phyloP scores from a whole-genome alignment of 2,888 invertebrate genomes.

The Nasonia oneida region DNA sequence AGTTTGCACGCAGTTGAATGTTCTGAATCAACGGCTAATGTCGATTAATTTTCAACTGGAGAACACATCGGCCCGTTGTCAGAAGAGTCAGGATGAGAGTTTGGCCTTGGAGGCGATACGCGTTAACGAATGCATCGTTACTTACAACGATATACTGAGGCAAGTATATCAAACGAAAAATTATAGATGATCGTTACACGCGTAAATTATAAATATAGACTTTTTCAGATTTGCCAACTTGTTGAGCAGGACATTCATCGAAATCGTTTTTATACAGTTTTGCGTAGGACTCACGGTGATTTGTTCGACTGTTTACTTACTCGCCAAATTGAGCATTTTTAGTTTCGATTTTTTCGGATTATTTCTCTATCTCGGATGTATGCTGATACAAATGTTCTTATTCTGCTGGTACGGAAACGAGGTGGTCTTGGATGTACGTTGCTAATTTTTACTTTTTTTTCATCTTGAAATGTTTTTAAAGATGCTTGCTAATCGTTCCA shows the following conservation, averaged over 20 bases:
- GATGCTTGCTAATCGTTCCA: neutral
- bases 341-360: neutral
- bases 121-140: neutral
- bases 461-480: neutral
- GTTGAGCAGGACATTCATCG: slow-evolving; percentile 2
- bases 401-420: neutral
- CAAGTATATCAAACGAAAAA: neutral
- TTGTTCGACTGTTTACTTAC: neutral
- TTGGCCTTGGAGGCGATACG: neutral
- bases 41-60: neutral
- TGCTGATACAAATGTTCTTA: neutral
- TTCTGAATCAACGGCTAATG: neutral
- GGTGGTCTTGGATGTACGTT: neutral
- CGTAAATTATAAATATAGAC: neutral
- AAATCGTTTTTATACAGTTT: slow-evolving; percentile 20
- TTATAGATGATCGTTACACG: neutral
- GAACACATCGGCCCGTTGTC: neutral
- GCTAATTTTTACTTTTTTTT: neutral
- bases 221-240: slow-evolving; percentile 11
- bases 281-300: neutral
- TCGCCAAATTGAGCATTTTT: neutral
- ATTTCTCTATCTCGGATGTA: neutral
- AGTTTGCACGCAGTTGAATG: neutral
- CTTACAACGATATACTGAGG: neutral
- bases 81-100: neutral